A percentile compares a stretch with the other conserved stretches of the same genome.
Evolutionary conservation across 2,888 invertebrate species (phyloP).

Genomic region (Megaustenia siamemsis): DNA sequence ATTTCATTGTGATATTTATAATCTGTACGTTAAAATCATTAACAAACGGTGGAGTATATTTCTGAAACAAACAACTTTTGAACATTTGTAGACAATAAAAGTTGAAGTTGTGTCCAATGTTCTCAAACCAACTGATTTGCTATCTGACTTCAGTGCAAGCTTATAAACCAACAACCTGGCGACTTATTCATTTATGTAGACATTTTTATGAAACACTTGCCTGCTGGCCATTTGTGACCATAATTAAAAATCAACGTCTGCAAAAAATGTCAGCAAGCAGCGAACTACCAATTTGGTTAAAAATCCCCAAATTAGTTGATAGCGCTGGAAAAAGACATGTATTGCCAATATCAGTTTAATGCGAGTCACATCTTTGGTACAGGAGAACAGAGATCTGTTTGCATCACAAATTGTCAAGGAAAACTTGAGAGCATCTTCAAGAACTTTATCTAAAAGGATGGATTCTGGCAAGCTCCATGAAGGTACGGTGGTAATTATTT

Average conservation of each 20-base stretch:
- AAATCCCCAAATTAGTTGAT: background rate
- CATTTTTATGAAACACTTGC: background rate
- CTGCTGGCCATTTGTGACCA: background rate
- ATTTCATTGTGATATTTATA: too few species aligned
- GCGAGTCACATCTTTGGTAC: slow-evolving; percentile 3
- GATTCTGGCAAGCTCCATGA: background rate
- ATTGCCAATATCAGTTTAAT: slow-evolving; percentile 19
- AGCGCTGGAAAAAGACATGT: background rate
- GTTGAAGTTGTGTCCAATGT: background rate
- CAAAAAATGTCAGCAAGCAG: background rate
- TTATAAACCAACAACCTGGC: background rate
- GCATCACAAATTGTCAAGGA: background rate
- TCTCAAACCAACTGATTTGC: background rate
- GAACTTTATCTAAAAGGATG: background rate
- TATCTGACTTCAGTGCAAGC: background rate
- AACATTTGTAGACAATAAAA: too few species aligned
- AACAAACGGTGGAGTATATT: too few species aligned
- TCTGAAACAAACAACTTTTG: too few species aligned
- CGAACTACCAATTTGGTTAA: background rate
- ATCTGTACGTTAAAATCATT: too few species aligned
- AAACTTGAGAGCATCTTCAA: background rate
- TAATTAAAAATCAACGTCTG: background rate
- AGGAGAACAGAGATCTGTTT: slow-evolving; percentile 13
- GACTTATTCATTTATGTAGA: background rate
- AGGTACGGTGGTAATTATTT: slow-evolving; percentile 18